Evolutionary conservation across 2,797 vertebrate genomes (phyloP).

Genomic region (Gallinago solitaria): DNA sequence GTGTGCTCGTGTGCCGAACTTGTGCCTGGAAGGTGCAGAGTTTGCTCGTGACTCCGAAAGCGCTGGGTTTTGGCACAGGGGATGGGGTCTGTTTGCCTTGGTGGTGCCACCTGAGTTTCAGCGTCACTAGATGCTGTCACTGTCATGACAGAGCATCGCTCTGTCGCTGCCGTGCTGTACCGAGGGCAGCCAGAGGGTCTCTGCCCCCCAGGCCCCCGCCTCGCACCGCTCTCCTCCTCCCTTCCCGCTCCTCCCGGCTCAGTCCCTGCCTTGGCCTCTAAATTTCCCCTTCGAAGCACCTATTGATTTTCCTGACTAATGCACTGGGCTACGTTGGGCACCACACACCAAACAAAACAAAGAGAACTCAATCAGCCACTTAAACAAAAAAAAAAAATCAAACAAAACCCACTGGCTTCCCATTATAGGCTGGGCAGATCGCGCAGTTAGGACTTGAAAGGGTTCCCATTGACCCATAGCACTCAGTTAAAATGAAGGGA

Average conservation of each 20-base stretch:
- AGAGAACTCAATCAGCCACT: slow-evolving; percentile 13
- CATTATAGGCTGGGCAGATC: not conserved
- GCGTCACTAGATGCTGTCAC: too few species aligned
- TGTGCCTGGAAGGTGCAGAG: not conserved
- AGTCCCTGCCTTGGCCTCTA: not conserved
- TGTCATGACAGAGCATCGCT: accelerated
- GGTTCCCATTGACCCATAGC: not conserved
- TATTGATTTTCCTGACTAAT: slow-evolving; percentile 57
- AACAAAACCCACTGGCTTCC: not conserved
- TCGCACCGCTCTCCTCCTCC: not conserved
- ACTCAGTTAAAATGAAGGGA: not conserved
- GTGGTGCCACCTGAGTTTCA: not conserved
- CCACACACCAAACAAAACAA: not conserved
- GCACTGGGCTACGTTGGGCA: not conserved
- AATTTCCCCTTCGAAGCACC: slow-evolving; percentile 8
- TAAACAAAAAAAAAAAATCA: not conserved
- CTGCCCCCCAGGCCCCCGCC: not conserved
- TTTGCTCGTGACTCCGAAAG: accelerated
- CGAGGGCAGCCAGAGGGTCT: not conserved
- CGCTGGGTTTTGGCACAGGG: accelerated
- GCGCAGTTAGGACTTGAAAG: not conserved
- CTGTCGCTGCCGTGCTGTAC: not conserved
- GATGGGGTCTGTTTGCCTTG: accelerated
- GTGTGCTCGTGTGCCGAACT: accelerated
- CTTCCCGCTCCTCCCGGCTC: not conserved